Conservation (phyloP, 2,113 vertebrate genomes). For the Lagopus muta region DNA sequence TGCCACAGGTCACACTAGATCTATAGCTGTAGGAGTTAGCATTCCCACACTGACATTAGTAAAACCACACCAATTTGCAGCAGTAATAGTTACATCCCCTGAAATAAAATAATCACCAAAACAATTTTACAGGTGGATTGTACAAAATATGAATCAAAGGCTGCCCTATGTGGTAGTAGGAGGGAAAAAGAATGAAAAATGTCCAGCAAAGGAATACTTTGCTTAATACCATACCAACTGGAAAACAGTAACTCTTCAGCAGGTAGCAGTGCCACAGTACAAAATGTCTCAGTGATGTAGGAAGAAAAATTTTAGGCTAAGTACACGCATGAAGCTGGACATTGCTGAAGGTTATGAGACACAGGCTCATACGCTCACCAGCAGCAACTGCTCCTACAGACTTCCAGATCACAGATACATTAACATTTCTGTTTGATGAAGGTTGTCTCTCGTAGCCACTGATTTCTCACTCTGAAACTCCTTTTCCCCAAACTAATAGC, state of each 20-base stretch:
- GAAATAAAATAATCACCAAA: background rate
- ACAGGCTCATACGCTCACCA: background rate
- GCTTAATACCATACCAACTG: background rate
- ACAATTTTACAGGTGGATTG: background rate
- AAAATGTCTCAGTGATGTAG: background rate
- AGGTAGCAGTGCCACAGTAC: background rate
- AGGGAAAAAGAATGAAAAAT: background rate
- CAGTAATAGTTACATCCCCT: background rate
- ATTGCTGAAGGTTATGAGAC: background rate
- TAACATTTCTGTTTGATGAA: background rate
- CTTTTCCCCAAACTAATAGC: background rate
- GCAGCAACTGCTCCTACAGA: background rate
- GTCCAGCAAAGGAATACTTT: background rate
- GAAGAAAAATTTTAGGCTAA: background rate
- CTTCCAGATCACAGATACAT: background rate
- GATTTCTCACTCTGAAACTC: background rate
- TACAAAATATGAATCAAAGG: background rate
- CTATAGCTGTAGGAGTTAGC: rapidly evolving
- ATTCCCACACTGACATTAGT: background rate
- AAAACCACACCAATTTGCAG: background rate
- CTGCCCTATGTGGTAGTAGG: background rate
- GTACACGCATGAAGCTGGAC: background rate
- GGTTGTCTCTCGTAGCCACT: background rate
- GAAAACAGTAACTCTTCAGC: background rate
- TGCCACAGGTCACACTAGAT: background rate